These are phyloP conservation scores for Eulimnadia texana DNA, from an alignment of 1,140 invertebrate genomes.

Conservation along the genomic window DNA sequence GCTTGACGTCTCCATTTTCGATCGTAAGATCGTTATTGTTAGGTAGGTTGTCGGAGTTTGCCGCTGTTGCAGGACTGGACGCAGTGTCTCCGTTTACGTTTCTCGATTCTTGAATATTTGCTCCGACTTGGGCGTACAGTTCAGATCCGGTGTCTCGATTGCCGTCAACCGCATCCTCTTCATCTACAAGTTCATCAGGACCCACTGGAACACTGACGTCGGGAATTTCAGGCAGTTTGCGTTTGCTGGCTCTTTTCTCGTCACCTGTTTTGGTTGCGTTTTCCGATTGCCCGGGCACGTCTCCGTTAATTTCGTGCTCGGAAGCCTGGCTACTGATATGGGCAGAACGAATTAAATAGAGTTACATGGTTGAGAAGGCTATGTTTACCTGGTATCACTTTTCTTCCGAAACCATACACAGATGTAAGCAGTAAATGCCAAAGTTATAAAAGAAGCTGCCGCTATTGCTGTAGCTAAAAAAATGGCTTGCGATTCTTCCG, in stretches of 20 bases:
- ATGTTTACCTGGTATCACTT: neutral
- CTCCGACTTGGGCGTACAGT: slow-evolving; percentile 15
- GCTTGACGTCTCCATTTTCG: slow-evolving; percentile 5
- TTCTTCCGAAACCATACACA: neutral
- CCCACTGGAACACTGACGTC: neutral
- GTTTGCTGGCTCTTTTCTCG: neutral
- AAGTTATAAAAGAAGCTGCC: neutral
- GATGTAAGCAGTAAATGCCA: neutral
- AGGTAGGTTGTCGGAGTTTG: neutral
- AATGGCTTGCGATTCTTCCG: neutral
- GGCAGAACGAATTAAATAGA: neutral
- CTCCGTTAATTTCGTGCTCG: neutral
- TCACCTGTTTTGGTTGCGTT: neutral
- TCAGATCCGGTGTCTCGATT: slow-evolving; percentile 12
- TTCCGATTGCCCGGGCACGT: neutral
- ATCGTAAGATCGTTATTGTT: neutral
- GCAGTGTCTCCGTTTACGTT: neutral
- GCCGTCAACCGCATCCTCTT: neutral
- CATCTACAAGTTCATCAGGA: neutral
- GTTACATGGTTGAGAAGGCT: neutral
- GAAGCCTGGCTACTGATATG: neutral
- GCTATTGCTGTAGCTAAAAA: neutral
- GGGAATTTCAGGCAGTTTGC: neutral
- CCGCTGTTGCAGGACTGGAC: neutral
- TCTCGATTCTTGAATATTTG: neutral